Evolutionary conservation across 2,113 vertebrate species (phyloP), one percentile per base, ranked within the genome.

Genomic region (Muntiacus muntjak): DNA sequence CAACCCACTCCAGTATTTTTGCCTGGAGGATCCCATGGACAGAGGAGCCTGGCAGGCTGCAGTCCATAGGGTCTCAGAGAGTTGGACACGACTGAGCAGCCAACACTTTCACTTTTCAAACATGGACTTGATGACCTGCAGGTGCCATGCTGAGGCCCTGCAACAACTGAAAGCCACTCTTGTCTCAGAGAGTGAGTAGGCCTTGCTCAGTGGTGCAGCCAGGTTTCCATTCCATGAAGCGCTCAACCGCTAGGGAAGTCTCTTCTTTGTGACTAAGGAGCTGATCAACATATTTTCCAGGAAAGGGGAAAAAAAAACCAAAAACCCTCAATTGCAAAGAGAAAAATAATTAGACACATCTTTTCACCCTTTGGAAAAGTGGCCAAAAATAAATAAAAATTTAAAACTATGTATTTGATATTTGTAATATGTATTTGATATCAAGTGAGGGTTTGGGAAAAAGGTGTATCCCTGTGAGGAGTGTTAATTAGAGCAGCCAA

Each of bases 161-260:
- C 1, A 2, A 17, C 19, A 54, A 26, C 57, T 4, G 33, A 23
- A 26, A 26, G 55, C 33, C 0, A n/a, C 58, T 2, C 3, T 2
- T 74, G 9, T 9, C 43, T 55, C 71, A 40, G n/a, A 50, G 7
- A 9, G 28, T 7, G 28, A 26, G 1, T 0, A 13, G 67, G 54
- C 9, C 52, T 62, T 11, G 21, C n/a, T 52, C n/a, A 3, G 14
- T 3, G 12, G 15, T 5, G 1, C 6, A 33, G 50, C 62, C 81
- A 50, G 62, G 33, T 4, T 47, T 85, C 47, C 5, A 4, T 8
- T 21, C n/a, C 17, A 26, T 14, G 17, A 10, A 52, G 40, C 0
- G 1, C 64, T 60, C 43, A 33, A 7, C 58, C 6, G 7, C 23
- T 25, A 47, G 1, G 13, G 17, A 23, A 58, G 30, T 19, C 94